A percentile compares a stretch with the other conserved stretches of the same genome.
These are phyloP conservation scores for Psephotus haematonotus DNA, from an alignment of 2,113 vertebrate species.

Conservation along the genomic window DNA sequence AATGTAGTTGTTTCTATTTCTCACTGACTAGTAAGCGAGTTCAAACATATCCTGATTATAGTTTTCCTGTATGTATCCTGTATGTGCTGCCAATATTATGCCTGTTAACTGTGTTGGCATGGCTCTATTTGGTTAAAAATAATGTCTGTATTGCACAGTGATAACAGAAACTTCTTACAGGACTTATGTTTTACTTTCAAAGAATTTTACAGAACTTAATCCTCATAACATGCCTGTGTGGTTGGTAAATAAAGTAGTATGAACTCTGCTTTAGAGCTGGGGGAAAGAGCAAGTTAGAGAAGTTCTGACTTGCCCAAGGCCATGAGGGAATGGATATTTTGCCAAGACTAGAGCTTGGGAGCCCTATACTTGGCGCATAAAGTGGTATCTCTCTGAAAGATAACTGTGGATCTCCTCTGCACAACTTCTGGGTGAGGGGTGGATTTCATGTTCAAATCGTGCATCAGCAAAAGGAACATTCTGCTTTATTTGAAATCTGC, in stretches of 20 bases:
- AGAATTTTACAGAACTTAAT: not conserved
- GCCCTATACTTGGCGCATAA: not conserved
- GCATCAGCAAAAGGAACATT: slow-evolving; percentile 58
- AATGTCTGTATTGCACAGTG: not conserved
- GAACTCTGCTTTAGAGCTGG: slow-evolving; percentile 6
- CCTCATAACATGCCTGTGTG: not conserved
- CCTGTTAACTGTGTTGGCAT: slow-evolving; percentile 38
- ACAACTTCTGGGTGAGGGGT: not conserved
- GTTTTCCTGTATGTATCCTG: not conserved
- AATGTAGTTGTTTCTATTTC: slow-evolving; percentile 58
- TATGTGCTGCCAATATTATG: slow-evolving; percentile 42
- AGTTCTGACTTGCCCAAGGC: slow-evolving; percentile 58
- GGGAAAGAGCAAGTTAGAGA: slow-evolving; percentile 20
- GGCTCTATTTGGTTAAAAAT: slow-evolving; percentile 40
- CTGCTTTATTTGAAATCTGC: slow-evolving; percentile 61
- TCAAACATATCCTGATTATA: slow-evolving; percentile 44
- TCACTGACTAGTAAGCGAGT: slow-evolving; percentile 36
- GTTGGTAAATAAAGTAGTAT: slow-evolving; percentile 21
- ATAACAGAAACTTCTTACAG: not conserved
- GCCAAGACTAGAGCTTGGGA: not conserved
- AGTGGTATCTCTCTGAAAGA: not conserved
- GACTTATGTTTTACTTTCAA: not conserved
- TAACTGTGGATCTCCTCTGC: slow-evolving; percentile 1
- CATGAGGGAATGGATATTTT: not conserved
- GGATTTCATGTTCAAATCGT: slow-evolving; percentile 23